Conservation (phyloP, 2,888 invertebrate species). For the Rhogogaster chlorosoma region DNA sequence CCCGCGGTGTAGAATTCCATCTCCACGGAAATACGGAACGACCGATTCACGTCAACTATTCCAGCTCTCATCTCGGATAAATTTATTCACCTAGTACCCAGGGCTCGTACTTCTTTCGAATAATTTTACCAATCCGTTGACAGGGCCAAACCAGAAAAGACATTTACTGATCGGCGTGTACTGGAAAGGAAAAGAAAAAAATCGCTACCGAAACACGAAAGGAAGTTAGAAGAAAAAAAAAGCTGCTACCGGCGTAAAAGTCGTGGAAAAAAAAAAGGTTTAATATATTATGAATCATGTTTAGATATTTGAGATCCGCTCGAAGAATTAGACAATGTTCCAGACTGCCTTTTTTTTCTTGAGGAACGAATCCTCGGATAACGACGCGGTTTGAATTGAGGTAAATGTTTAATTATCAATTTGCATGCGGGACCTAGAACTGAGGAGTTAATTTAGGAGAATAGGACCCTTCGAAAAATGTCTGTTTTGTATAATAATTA, state of each 20-base stretch:
- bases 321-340: background rate
- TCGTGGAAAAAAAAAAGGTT: background rate
- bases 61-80: slow-evolving; percentile 27
- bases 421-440: slow-evolving; percentile 32
- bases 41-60: slow-evolving; percentile 34
- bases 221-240: background rate
- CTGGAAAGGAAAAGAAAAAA: background rate
- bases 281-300: background rate
- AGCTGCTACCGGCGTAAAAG: background rate
- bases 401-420: slow-evolving; percentile 32
- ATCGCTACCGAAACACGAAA: background rate
- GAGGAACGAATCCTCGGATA: slow-evolving; percentile 20
- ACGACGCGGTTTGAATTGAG: slow-evolving; percentile 14
- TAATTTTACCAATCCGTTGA: background rate
- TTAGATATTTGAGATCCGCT: background rate
- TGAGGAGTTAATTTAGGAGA: slow-evolving; percentile 24
- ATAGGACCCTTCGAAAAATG: slow-evolving; percentile 12
- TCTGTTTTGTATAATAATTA: slow-evolving; percentile 47
- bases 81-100: slow-evolving; percentile 33
- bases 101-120: background rate
- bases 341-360: background rate
- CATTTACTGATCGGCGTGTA: background rate
- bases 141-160: background rate
- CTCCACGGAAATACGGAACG: slow-evolving; percentile 38
- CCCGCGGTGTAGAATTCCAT: slow-evolving; percentile 53